Percentiles rank a stretch among this genome's conserved stretches.
Evolutionary conservation across 2,888 invertebrate genomes (phyloP).

Genomic region (Harpalus rufipes): DNA sequence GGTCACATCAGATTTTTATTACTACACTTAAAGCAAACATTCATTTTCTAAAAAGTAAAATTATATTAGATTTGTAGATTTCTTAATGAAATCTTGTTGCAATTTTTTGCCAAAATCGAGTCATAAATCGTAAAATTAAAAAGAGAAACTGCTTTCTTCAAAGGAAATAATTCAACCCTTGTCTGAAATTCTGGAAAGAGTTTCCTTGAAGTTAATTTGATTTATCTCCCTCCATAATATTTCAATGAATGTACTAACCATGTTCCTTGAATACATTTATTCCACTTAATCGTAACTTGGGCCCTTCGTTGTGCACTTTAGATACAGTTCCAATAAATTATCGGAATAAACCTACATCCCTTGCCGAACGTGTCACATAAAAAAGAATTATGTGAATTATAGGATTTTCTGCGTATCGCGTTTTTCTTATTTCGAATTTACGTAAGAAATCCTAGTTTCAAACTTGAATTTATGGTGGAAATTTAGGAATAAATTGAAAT

Average conservation of each 20-base stretch:
- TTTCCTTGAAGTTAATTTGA: constrained; percentile 1
- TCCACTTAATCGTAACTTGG: constrained; percentile 10
- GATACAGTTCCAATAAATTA: constrained; percentile 39
- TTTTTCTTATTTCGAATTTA: constrained; percentile 17
- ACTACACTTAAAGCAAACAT: too few relatives aligned
- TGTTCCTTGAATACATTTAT: neutral
- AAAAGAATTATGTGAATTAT: constrained; percentile 38
- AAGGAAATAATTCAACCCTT: neutral
- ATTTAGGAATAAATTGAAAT: neutral
- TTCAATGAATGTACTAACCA: neutral
- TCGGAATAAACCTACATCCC: constrained; percentile 9
- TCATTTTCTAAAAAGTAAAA: too few relatives aligned
- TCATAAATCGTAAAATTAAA: neutral
- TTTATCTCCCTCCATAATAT: constrained; percentile 7
- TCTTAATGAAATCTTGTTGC: neutral
- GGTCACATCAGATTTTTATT: too few relatives aligned
- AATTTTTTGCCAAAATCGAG: neutral
- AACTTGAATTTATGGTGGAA: neutral
- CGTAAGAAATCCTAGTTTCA: constrained; percentile 8
- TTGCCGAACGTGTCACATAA: constrained; percentile 33
- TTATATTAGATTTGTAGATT: neutral
- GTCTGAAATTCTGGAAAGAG: constrained; percentile 13
- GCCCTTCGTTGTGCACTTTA: neutral
- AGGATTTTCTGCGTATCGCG: neutral
- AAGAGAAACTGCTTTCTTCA: neutral